phyloP scores from a whole-genome alignment of 1,140 invertebrate genomes.

The Steinernema khuongi region DNA sequence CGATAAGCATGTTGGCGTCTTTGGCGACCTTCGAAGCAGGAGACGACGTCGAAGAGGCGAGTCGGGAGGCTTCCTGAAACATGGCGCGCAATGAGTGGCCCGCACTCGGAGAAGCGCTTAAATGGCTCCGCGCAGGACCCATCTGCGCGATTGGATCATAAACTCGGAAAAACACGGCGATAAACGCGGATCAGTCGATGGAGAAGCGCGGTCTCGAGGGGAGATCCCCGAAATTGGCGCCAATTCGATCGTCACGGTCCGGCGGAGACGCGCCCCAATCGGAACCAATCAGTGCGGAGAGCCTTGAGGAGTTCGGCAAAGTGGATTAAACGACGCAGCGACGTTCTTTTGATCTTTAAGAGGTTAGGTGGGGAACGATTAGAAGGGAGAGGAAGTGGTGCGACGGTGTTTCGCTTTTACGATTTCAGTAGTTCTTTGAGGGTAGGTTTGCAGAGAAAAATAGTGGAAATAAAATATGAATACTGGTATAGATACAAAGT shows the following conservation, averaged over 20 bases:
- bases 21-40: not conserved
- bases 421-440: too few relatives aligned
- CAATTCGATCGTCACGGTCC: slow-evolving; percentile 6
- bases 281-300: not conserved
- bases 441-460: too few relatives aligned
- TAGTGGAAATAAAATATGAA: too few relatives aligned
- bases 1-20: slow-evolving; percentile 14
- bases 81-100: not conserved
- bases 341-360: not conserved
- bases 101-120: not conserved
- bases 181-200: not conserved
- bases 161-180: slow-evolving; percentile 1
- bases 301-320: not conserved
- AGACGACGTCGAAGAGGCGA: slow-evolving; percentile 2
- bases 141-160: not conserved
- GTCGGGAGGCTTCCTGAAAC: slow-evolving; percentile 11
- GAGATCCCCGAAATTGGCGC: not conserved
- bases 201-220: not conserved
- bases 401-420: too few relatives aligned
- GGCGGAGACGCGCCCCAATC: not conserved
- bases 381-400: not conserved
- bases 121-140: not conserved
- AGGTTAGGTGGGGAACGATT: not conserved
- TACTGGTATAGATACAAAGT: too few relatives aligned
- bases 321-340: not conserved